phyloP scores from a whole-genome alignment of 37 sponge, comb jelly and placozoan species.

The Tethya wilhelma region DNA sequence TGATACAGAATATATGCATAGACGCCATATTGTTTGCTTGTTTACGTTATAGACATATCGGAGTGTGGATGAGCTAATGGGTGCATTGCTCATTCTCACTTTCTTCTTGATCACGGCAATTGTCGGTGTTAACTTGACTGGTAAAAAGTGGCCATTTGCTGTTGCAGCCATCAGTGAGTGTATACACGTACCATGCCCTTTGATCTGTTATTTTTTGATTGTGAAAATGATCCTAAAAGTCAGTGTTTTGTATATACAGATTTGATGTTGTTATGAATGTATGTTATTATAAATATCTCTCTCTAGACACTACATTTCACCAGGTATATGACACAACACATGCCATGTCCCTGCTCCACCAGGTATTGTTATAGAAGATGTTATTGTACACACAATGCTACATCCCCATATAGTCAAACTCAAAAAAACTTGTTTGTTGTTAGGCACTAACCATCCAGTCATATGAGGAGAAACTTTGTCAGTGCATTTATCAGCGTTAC shows the following conservation, averaged over 20 bases:
- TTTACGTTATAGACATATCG: conserved; percentile 13
- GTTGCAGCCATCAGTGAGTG: too few relatives aligned
- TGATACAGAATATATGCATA: not conserved
- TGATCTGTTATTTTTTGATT: too few relatives aligned
- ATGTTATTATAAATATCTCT: conserved; percentile 58
- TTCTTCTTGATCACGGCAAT: conserved; percentile 42
- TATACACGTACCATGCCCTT: too few relatives aligned
- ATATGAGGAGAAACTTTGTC: conserved; percentile 19
- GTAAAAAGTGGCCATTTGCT: too few relatives aligned
- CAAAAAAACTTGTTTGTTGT: too few relatives aligned
- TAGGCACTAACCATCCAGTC: not conserved
- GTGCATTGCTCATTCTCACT: conserved; percentile 13
- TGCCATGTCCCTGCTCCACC: conserved; percentile 51
- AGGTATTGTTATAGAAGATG: conserved; percentile 1
- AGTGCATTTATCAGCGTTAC: not conserved
- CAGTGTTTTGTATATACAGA: too few relatives aligned
- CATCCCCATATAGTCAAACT: too few relatives aligned
- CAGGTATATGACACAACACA: conserved; percentile 70
- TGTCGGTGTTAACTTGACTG: conserved; percentile 50
- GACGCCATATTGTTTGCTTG: not conserved
- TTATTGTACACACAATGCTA: not conserved
- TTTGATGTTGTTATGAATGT: too few relatives aligned
- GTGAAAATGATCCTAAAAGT: too few relatives aligned
- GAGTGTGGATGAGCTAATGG: conserved; percentile 48
- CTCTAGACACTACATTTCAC: conserved; percentile 77